Evolutionary conservation across 2,888 invertebrate genomes (phyloP).

Genomic region (Torymus tubicola): DNA sequence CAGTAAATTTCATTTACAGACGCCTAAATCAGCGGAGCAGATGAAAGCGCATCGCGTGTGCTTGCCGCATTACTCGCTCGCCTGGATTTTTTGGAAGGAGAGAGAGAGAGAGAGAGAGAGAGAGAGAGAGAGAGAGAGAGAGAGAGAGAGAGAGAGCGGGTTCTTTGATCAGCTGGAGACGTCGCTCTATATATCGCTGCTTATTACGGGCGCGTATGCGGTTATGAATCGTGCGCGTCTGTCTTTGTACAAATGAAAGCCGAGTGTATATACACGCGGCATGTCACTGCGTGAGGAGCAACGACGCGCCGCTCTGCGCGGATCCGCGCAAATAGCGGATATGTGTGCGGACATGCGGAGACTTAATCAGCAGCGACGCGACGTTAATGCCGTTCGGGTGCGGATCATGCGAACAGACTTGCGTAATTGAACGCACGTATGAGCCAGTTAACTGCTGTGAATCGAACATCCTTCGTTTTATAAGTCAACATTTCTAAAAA

Average conservation of each 20-base stretch:
- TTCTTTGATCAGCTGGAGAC: conserved; percentile 44
- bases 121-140: background rate
- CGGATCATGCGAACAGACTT: conserved; percentile 23
- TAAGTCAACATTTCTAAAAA: background rate
- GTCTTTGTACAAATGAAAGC: conserved; percentile 2
- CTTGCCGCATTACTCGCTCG: conserved; percentile 19
- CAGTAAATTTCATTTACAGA: conserved; percentile 71
- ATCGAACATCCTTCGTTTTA: conserved; percentile 1
- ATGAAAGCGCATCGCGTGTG: conserved; percentile 35
- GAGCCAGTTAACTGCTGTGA: conserved; percentile 5
- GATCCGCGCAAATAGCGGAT: conserved; percentile 18
- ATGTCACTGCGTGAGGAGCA: background rate
- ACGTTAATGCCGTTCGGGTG: conserved; percentile 17
- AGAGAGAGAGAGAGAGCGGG: conserved; percentile 14
- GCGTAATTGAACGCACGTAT: conserved; percentile 28
- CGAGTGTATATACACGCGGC: too few species aligned
- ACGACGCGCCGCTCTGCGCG: background rate
- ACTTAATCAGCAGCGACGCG: conserved; percentile 37
- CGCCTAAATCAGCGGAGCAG: conserved; percentile 67
- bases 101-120: too few species aligned
- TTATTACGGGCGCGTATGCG: conserved; percentile 23
- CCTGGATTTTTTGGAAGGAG: conserved; percentile 29
- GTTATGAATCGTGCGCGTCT: background rate
- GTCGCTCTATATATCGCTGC: conserved; percentile 43
- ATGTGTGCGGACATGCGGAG: background rate